Conservation (phyloP, 2,888 invertebrate species). For the Dusona sp. region DNA sequence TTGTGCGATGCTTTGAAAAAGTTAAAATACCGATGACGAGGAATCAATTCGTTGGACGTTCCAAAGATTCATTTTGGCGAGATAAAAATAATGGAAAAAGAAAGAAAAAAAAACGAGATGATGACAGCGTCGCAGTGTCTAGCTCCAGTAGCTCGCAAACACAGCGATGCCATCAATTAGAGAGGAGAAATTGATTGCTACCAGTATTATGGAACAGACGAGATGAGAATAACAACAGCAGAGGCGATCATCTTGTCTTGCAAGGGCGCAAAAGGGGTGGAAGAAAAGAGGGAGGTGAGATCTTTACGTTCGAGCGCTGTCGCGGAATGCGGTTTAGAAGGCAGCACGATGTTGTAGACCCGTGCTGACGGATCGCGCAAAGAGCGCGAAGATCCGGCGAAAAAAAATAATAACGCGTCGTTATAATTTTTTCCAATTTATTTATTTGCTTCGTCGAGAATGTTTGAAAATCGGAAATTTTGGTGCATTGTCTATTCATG, state of each 20-base stretch:
- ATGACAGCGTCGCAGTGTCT: conserved; percentile 30
- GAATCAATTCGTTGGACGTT: background rate
- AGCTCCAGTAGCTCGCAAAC: conserved; percentile 52
- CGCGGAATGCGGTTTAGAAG: conserved; percentile 70
- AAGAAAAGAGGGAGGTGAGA: conserved; percentile 41
- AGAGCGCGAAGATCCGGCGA: background rate
- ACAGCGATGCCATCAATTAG: conserved; percentile 56
- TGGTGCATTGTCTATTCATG: background rate
- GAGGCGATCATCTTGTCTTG: conserved; percentile 23
- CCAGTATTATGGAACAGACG: conserved; percentile 14
- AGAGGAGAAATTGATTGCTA: conserved; percentile 54
- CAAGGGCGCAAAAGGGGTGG: conserved; percentile 48
- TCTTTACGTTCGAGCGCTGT: conserved; percentile 68
- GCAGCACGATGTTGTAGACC: conserved; percentile 44
- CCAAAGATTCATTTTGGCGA: conserved; percentile 21
- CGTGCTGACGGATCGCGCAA: background rate
- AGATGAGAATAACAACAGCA: conserved; percentile 2
- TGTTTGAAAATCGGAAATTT: background rate
- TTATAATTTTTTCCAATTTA: background rate
- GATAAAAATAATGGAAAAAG: background rate
- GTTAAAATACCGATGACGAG: background rate
- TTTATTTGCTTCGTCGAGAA: background rate
- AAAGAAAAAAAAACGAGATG: background rate
- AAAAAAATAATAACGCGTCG: background rate
- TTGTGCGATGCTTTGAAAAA: background rate